A percentile compares a stretch with the other conserved stretches of the same genome.
These are phyloP conservation scores for Harpalus rufipes DNA, from an alignment of 2,888 invertebrate genomes.

Conservation along the genomic window DNA sequence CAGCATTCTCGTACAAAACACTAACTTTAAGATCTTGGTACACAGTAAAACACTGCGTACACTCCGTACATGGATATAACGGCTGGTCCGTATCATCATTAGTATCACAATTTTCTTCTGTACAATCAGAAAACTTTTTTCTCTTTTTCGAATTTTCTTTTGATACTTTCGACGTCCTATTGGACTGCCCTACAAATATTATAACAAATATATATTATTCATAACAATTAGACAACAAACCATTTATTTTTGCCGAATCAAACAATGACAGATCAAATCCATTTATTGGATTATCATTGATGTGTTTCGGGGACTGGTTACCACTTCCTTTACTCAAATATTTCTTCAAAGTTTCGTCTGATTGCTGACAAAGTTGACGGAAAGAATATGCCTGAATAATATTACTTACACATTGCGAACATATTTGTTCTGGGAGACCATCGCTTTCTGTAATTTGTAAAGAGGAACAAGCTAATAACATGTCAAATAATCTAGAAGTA, in stretches of 20 bases:
- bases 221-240: background rate
- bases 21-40: constrained; percentile 69
- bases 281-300: constrained; percentile 36
- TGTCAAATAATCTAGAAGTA: constrained; percentile 66
- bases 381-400: constrained; percentile 68
- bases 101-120: constrained; percentile 31
- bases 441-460: constrained; percentile 68
- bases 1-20: too few relatives aligned
- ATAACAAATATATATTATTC: background rate
- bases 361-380: constrained; percentile 65
- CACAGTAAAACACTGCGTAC: constrained; percentile 69
- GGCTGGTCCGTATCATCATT: constrained; percentile 68
- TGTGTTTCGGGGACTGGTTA: constrained; percentile 1
- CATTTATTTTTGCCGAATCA: constrained; percentile 49
- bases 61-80: constrained; percentile 69
- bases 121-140: constrained; percentile 49
- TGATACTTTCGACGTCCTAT: constrained; percentile 58
- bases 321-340: constrained; percentile 43
- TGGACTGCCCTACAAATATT: constrained; percentile 42
- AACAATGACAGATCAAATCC: constrained; percentile 45
- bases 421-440: constrained; percentile 68
- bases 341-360: constrained; percentile 65
- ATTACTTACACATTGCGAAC: constrained; percentile 66
- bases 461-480: constrained; percentile 68
- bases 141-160: constrained; percentile 57